Evolutionary conservation across 2,888 invertebrate species (phyloP), one percentile per base, ranked within the genome.

Genomic region (Didymodactylos carnosus): DNA sequence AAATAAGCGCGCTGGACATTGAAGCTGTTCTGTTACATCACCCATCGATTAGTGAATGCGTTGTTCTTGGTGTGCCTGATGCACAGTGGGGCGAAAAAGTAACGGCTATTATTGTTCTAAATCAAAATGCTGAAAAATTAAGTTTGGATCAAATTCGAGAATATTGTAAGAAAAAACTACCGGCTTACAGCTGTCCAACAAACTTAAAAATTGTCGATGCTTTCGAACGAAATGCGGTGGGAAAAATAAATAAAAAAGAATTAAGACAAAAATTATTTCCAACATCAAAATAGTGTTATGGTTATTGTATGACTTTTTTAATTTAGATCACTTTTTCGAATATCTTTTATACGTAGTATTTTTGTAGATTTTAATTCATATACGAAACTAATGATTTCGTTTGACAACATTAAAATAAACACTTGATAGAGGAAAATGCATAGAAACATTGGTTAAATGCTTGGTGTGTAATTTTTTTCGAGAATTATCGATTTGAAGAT

Each of bases 191-290:
- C 75, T 78, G 82, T 16, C 84, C 83, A 6, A 79, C 79, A 25
- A 84, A 86, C 39, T 29, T 82, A 3, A 79, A 78, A 75, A 73
- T 81, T 71, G 77, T 86, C 4, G 79, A 82, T 3, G 76, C 77
- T 4, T 87, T 92, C 82, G 92, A 91, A 0, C 88, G 89, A 78
- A 94, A 93, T 83, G 87, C 87, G 2, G 90, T 93, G 89, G 92
- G 93, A 0, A 94, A 94, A 85, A 87, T 93, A 2, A 84, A 85
- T 78, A 86, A 86, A 78, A 85, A 85, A 75, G 80, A 82, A 39
- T 78, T 86, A 13, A 74, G 35, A 10, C 35, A 29, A 6, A 62
- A 62, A 62, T 35, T 62, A 10, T 62, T 62, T 8, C 62, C 62
- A 29, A 19, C 62, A 19, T 19, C 35, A 62, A n/a, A n/a, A n/a